phyloP scores from a whole-genome alignment of 2,888 invertebrate genomes.

The Troides helena region DNA sequence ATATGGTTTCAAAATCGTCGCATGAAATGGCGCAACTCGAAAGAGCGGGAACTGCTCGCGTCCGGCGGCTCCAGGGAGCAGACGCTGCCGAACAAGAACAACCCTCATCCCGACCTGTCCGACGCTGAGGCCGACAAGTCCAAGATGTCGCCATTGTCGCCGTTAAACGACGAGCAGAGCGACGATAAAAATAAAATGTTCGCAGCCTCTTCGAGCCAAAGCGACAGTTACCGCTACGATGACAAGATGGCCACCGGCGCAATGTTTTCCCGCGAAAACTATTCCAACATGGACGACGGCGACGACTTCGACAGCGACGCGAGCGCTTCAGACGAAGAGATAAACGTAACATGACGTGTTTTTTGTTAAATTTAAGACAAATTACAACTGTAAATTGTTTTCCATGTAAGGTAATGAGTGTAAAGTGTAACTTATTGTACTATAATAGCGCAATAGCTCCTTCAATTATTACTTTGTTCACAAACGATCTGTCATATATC shows the following conservation, averaged over 20 bases:
- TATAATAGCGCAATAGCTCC: conserved; percentile 1
- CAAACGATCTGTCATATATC: neutral
- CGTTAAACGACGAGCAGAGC: conserved; percentile 63
- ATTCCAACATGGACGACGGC: conserved; percentile 63
- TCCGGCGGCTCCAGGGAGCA: conserved; percentile 96
- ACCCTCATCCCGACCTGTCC: conserved; percentile 96
- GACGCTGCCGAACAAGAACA: conserved; percentile 97
- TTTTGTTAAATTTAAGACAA: conserved; percentile 36
- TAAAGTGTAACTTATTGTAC: conserved; percentile 14
- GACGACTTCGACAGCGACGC: conserved; percentile 78
- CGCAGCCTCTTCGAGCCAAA: conserved; percentile 56
- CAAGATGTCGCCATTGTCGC: conserved; percentile 82
- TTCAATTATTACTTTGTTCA: too few species aligned
- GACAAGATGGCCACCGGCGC: conserved; percentile 61
- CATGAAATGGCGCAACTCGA: conserved; percentile 99
- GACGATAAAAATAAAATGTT: conserved; percentile 59
- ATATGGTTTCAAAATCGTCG: conserved; percentile 97
- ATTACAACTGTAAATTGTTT: conserved; percentile 22
- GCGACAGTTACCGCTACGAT: conserved; percentile 58
- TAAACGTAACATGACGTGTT: conserved; percentile 91
- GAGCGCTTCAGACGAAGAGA: conserved; percentile 89
- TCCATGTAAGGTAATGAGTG: conserved; percentile 1
- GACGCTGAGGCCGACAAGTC: conserved; percentile 92
- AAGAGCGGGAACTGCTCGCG: conserved; percentile 95
- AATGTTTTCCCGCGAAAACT: conserved; percentile 56